A percentile compares a stretch with the other conserved stretches of the same genome.
phyloP scores from a whole-genome alignment of 2,797 vertebrate genomes.

The Pseudochirops corinnae region DNA sequence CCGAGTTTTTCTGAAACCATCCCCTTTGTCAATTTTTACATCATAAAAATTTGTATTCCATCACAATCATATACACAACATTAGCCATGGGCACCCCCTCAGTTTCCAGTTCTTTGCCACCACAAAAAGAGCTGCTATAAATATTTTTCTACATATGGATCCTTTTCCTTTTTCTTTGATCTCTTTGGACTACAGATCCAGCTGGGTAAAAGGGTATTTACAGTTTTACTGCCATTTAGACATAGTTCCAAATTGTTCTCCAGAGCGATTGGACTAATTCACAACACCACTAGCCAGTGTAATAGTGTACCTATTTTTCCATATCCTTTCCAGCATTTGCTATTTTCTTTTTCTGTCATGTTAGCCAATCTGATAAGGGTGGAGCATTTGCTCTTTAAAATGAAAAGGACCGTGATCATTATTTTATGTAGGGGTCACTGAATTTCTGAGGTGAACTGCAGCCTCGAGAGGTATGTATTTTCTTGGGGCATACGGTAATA shows the following conservation, averaged over 20 bases:
- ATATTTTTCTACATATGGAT: background rate
- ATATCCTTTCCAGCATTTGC: background rate
- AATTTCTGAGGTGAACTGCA: background rate
- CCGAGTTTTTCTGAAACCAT: background rate
- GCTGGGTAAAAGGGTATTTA: background rate
- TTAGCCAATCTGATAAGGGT: background rate
- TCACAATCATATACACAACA: background rate
- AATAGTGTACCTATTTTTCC: background rate
- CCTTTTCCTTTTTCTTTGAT: background rate
- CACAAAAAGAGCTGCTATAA: background rate
- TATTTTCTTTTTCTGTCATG: background rate
- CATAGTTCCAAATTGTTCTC: background rate
- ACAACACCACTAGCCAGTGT: background rate
- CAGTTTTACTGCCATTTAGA: background rate
- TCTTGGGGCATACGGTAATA: background rate
- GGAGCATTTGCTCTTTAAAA: conserved; percentile 27
- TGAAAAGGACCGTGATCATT: conserved; percentile 13
- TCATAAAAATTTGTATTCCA: background rate
- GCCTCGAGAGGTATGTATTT: background rate
- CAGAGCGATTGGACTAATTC: background rate
- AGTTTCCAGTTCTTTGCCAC: background rate
- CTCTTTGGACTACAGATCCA: background rate
- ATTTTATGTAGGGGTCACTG: background rate
- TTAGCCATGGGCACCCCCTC: background rate
- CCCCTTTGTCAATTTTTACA: background rate